Base-by-base conservation (phyloP, 2,797 vertebrate species). In the Tarsius wallacei region DNA sequence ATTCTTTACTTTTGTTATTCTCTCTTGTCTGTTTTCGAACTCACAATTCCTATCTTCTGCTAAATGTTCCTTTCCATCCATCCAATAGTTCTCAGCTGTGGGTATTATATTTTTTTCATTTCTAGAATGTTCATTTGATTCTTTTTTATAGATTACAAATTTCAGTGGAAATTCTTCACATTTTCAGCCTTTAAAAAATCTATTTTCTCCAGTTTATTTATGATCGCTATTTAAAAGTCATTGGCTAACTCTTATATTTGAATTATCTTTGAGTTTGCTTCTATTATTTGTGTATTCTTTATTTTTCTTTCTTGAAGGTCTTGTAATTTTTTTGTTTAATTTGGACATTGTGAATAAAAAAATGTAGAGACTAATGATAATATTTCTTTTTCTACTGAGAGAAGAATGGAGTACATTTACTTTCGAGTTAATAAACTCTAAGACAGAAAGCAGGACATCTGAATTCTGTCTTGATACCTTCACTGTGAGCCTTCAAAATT, bases 291-390 rank as follows among this genome's bases (percentile, higher is more conserved):
- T 80, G 85, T 26, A 59, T 76, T 68, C 16, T n/a, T 66, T 42
- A 19, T 64, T 28, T 63, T n/a, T 51, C 2, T 16, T 73, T 33
- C 12, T 77, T 55, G 17, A 0, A 7, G 31, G 0, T 64, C 47
- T 88, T 77, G 17, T 17, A 0, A 53, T 66, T 87, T 84, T 90
- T 15, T 28, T 3, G n/a, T 88, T 93, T 85, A 71, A 63, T 31
- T 42, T 87, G 47, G 33, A 7, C 21, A 90, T 61, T 94, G 28
- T 87, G n/a, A 90, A 85, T 70, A 76, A 88, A 76, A 85, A 77
- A 84, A 51, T 17, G 2, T 64, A 22, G 42, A 90, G 55, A 61
- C 49, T 59, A 14, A 64, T 53, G 28, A 87, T 76, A 28, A 28
- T 80, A 1, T 22, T 85, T 10, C 33, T 42, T 86, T 87, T 70